Evolutionary conservation across 2,888 invertebrate species (phyloP).

Genomic region (Dichetophora obliterata): DNA sequence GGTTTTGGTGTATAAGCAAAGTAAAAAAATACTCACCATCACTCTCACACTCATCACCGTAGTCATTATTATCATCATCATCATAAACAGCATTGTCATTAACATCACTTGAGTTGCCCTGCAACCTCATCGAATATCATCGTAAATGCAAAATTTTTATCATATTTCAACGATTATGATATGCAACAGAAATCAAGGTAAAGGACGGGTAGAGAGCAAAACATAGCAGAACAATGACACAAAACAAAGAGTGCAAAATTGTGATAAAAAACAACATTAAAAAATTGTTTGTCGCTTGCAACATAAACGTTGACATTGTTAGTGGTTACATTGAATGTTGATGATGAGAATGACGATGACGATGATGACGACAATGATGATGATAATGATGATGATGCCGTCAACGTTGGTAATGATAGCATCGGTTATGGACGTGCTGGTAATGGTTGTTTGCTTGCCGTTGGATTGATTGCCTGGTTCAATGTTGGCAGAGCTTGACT

Average conservation of each 20-base stretch:
- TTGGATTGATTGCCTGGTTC: conserved; percentile 12
- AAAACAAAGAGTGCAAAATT: conserved; percentile 10
- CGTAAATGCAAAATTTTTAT: conserved; percentile 7
- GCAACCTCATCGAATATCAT: not conserved
- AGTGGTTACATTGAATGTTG: not conserved
- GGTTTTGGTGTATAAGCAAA: no score
- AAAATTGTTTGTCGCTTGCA: conserved; percentile 37
- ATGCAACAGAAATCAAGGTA: not conserved
- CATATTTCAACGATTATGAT: conserved; percentile 23
- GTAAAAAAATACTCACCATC: no score
- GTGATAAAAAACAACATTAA: not conserved
- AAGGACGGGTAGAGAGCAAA: not conserved
- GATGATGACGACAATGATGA: conserved; percentile 8
- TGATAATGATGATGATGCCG: conserved; percentile 31
- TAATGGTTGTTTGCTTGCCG: not conserved
- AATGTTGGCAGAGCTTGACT: conserved; percentile 11
- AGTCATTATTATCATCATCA: not conserved
- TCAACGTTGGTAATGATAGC: conserved; percentile 27
- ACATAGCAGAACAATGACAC: not conserved
- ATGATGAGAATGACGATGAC: not conserved
- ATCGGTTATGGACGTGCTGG: not conserved
- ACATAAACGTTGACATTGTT: conserved; percentile 43
- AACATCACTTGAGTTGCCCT: not conserved
- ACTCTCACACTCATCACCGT: not conserved
- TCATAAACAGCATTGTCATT: not conserved